Base-by-base conservation (phyloP, 2,888 invertebrate genomes). In the Parochlus steinenii region DNA sequence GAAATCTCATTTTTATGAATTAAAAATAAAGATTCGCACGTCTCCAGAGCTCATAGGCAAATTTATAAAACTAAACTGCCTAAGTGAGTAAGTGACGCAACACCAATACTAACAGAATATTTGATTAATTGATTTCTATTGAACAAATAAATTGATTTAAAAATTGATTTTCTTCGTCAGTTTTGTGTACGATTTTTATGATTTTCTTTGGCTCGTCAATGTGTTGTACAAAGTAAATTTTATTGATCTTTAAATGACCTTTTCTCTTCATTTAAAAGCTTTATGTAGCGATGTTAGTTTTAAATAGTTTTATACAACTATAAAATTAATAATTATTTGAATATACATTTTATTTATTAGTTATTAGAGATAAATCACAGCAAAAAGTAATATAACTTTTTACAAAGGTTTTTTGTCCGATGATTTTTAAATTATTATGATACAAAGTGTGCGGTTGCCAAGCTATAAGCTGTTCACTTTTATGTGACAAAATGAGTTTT, bases 61-160 rank as follows among this genome's bases (percentile, higher is more conserved):
- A n/a, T n/a, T n/a, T n/a, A n/a, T n/a, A n/a, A n/a, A n/a, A n/a
- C n/a, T n/a, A n/a, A n/a, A n/a, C n/a, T n/a, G n/a, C n/a, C n/a
- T n/a, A n/a, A n/a, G n/a, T n/a, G n/a, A n/a, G n/a, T n/a, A n/a
- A n/a, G n/a, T n/a, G n/a, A 34, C 28, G 26, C 27, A 23, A 12
- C 22, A 15, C n/a, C 20, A 20, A 12, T 22, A 28, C 15, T 17
- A 31, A 22, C 14, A 11, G 6, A 11, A 17, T 33, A 18, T 33
- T 34, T 34, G 34, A 34, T 34, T 34, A 34, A 34, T 34, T 34
- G 28, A 34, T 18, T 8, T 27, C 28, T 28, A 34, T 34, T 34
- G 20, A 27, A 19, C 27, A 19, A 33, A 33, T 33, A 27, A 27
- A 33, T 33, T 33, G 26, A 18, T 12, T 25, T 12, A 26, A 17